Evolutionary conservation across 2,888 invertebrate genomes (phyloP).

Genomic region (Pimpla rufipes): DNA sequence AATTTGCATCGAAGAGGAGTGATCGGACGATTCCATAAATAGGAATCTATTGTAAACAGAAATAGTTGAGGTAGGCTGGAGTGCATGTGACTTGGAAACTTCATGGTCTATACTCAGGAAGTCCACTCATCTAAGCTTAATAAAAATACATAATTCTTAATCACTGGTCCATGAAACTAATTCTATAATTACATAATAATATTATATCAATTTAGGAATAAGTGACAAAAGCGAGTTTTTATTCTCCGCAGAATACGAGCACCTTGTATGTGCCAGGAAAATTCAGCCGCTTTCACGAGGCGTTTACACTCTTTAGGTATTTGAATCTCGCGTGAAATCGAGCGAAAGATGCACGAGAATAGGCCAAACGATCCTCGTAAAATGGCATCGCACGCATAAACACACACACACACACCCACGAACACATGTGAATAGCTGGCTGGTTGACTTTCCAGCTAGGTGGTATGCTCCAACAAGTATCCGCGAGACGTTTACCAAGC

Average conservation of each 20-base stretch:
- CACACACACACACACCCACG: slow-evolving; percentile 22
- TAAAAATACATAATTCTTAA: no score
- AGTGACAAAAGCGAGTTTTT: not conserved
- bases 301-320: slow-evolving; percentile 27
- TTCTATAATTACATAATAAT: no score
- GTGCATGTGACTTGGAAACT: no score
- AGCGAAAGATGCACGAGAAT: slow-evolving; percentile 52
- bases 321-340: slow-evolving; percentile 55
- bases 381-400: slow-evolving; percentile 50
- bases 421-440: not conserved
- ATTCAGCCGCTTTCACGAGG: slow-evolving; percentile 8
- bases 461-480: slow-evolving; percentile 65
- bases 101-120: no score
- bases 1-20: not conserved
- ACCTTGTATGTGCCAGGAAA: not conserved
- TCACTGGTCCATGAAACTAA: no score
- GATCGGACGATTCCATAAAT: no score
- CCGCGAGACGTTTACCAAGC: slow-evolving; percentile 68
- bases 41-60: not conserved
- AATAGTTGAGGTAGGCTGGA: no score
- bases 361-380: slow-evolving; percentile 59
- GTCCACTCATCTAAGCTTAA: no score
- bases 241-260: not conserved
- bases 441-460: slow-evolving; percentile 28
- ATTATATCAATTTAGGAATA: not conserved